Evolutionary conservation across 2,113 vertebrate species (phyloP), one percentile per base, ranked within the genome.

Genomic region (Callipepla californica): DNA sequence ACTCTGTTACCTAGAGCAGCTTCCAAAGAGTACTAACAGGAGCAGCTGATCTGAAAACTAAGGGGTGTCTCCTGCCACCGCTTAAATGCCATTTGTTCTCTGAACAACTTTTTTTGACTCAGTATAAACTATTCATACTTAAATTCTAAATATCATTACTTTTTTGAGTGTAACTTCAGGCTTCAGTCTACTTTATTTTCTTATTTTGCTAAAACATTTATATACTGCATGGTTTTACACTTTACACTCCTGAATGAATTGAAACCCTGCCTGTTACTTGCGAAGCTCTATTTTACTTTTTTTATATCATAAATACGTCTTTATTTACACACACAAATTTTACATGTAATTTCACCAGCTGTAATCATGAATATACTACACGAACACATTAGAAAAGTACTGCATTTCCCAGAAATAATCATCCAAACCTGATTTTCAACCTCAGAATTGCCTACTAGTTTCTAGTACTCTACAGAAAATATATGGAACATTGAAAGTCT

Each of bases 261-360:
- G 34, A 38, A 38, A 62, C 9, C 32, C 38, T 38, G 59, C 36
- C 34, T 38, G 23, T 38, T 38, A 38, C 19, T 58, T 13, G 34
- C 11, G 15, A 38, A 38, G 23, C 23, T 15, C 4, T 62, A 26
- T 38, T 62, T 62, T 38, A 23, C 22, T 62, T 16, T 17, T 38
- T 62, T 38, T 62, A 38, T 38, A 61, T 61, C 23, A 25, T 38
- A 38, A 32, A n/a, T 2, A 7, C 6, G 2, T 50, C 25, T 48
- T 3, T 11, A 28, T 14, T 3, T 15, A 14, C 5, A 4, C 4
- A 15, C 21, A 38, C 21, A 38, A 62, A 9, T 6, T 9, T 4
- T 62, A 30, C 6, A n/a, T 42, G 57, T 55, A 22, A 57, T 79
- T 74, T 93, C 38, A 26, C 6, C 13, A 13, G 2, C 19, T 72